Evolutionary conservation across 1,140 invertebrate genomes (phyloP), one percentile per base, ranked within the genome.

Genomic region (Ridgeia piscesae): DNA sequence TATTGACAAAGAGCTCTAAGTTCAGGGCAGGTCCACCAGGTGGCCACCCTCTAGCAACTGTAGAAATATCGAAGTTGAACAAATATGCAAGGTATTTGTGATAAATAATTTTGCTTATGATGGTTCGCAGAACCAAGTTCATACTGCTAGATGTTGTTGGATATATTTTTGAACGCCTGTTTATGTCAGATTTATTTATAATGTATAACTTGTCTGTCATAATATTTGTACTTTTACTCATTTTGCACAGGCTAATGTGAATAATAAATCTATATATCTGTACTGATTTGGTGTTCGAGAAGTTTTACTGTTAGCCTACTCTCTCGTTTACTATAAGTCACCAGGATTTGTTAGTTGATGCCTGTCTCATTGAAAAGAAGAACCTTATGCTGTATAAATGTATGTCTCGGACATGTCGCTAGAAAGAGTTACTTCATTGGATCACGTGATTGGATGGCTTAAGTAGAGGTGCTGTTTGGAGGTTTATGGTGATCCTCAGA

Each of bases 101-200:
- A 77, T 77, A 77, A 27, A 77, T 77, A 77, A 21, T 77, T 77
- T 77, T 77, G 58, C 58, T 21, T 77, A 77, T 77, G 17, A 77
- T 31, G 58, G 58, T 77, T 77, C 21, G 17, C 58, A 77, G 58
- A 77, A 77, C 58, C 58, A 21, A 31, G 58, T 6, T 77, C 58
- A 77, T 77, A 77, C 2, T 77, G 58, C 58, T 27, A 21, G 58
- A 77, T 77, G 58, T 27, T 77, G 58, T 77, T 77, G 58, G 17
- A 27, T 17, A 77, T 77, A 77, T 77, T 77, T 77, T 77, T 21
- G 58, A 77, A 77, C 58, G 58, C 17, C 58, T 77, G 0, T 77
- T 77, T 77, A 77, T 77, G 58, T 77, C 58, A 77, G 58, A 77
- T 77, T 77, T 77, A 77, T 77, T 77, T 77, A 77, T 77, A 50